Base-by-base conservation (phyloP, 1,140 invertebrate genomes). In the Schlechtendalia chinensis region DNA sequence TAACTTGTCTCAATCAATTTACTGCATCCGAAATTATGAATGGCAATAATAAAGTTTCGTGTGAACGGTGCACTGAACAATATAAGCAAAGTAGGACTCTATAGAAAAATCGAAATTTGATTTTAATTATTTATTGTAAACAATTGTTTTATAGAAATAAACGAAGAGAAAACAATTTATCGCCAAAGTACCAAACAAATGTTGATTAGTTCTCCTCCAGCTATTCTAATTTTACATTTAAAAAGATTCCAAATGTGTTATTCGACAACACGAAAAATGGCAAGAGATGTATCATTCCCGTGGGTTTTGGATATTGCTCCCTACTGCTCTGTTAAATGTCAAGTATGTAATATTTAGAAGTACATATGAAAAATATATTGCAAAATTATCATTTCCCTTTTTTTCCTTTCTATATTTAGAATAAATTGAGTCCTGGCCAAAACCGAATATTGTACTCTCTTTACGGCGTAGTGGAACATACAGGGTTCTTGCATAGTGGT, bases 381-480 rank as follows among this genome's bases (percentile, higher is more conserved):
- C 1, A 47, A 24, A 39, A 2, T 22, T 39, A 67, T 22, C 19
- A 14, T 24, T 54, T 39, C 29, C 17, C 17, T 81, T 22, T 27
- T 72, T 50, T 1, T 50, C 11, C 11, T 12, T 27, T 24, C 12
- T 69, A 47, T 65, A 29, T 65, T 47, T 77, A 82, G 77, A 54
- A 83, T 59, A 69, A 58, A 24, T 39, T 82, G 56, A 56, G 56
- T 16, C 75, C 72, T 53, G 82, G 71, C n/a, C 91, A 93, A 84
- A 89, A 87, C 71, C 88, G 91, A 85, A 87, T 96, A 12, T 85
- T 95, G 27, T 99, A 99, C 86, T 92, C 94, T 0, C 87, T 99
- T 24, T 99, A 97, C 84, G 97, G 96, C 5, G 90, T 99, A 11
- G 96, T 99, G 19, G 95, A 96, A 84, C 97, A 99, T 85, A 93